phyloP scores from a whole-genome alignment of 2,113 vertebrate genomes.

The Pterophyllum scalare region DNA sequence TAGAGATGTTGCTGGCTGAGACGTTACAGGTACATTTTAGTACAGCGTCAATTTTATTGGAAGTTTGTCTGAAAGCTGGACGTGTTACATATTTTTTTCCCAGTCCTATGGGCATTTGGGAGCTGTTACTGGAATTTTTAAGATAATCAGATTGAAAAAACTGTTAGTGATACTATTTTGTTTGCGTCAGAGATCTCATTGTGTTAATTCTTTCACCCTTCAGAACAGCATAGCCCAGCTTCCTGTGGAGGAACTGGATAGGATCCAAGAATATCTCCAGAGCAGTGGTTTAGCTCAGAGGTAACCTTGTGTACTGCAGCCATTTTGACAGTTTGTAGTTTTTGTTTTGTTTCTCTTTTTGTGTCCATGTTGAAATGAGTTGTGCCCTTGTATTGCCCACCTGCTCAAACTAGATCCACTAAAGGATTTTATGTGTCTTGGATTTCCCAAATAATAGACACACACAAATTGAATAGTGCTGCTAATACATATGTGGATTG shows the following conservation, averaged over 20 bases:
- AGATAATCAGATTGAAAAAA: neutral
- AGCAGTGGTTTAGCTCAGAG: slow-evolving; percentile 91
- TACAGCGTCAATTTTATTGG: neutral
- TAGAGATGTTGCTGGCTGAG: slow-evolving; percentile 97
- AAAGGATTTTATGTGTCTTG: neutral
- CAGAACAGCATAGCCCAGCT: slow-evolving; percentile 93
- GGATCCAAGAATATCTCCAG: slow-evolving; percentile 95
- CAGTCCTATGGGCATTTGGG: too few relatives aligned
- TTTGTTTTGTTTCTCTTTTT: neutral
- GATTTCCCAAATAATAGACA: accelerated
- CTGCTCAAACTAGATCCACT: neutral
- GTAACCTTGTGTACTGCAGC: slow-evolving; percentile 64
- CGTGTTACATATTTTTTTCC: neutral
- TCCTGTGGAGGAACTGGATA: slow-evolving; percentile 91
- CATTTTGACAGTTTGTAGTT: neutral
- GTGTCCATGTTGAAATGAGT: neutral
- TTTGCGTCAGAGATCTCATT: neutral
- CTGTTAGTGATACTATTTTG: neutral
- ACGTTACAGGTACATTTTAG: slow-evolving; percentile 87
- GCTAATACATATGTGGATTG: neutral
- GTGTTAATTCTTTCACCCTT: slow-evolving; percentile 28
- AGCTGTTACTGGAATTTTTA: neutral
- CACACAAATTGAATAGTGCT: too few relatives aligned
- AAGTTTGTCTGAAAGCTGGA: neutral
- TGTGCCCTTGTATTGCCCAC: neutral